These are phyloP conservation scores for Leucopsar rothschildi DNA, from an alignment of 2,113 vertebrate genomes.

Conservation along the genomic window DNA sequence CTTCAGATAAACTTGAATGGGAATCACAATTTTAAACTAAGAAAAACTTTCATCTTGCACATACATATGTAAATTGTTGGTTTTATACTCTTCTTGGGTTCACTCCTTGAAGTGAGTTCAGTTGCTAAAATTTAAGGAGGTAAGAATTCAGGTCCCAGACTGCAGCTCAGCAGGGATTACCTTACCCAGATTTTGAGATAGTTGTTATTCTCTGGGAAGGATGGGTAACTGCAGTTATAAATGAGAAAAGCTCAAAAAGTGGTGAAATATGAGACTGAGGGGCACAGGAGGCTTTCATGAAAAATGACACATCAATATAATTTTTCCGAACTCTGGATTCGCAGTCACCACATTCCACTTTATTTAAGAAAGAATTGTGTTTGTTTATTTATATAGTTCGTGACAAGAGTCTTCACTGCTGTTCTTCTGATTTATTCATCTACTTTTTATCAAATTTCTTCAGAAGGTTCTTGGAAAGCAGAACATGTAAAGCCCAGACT, in stretches of 20 bases:
- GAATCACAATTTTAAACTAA: background rate
- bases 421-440: background rate
- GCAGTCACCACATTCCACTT: background rate
- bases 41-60: background rate
- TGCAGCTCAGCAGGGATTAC: background rate
- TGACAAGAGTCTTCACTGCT: background rate
- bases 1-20: background rate
- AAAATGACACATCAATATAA: background rate
- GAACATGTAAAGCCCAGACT: background rate
- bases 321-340: background rate
- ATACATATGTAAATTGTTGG: background rate
- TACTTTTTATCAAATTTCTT: background rate
- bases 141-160: background rate
- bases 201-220: background rate
- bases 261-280: background rate
- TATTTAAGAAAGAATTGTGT: background rate
- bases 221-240: background rate
- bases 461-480: background rate
- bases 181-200: background rate
- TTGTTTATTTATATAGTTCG: background rate
- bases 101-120: background rate
- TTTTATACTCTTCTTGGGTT: background rate
- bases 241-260: background rate
- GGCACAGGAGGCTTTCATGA: background rate
- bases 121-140: background rate